Base-by-base conservation (phyloP, 2,113 vertebrate species). In the Sceloporus undulatus region DNA sequence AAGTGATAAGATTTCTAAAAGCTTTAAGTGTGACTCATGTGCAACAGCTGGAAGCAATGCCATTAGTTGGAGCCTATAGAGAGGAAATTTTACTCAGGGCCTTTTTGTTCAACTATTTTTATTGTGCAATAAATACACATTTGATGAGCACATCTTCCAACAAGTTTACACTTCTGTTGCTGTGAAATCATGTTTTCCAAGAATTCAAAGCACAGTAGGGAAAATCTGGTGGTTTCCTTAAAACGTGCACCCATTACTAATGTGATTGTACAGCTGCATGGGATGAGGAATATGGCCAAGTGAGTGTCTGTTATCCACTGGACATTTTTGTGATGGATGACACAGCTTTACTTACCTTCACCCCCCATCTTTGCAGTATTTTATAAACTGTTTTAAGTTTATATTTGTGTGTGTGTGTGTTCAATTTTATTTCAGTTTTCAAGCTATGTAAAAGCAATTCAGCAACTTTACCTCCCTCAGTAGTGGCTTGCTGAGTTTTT, bases 1-100 rank as follows among this genome's bases (percentile, higher is more conserved):
- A 90, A 93, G 68, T 84, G 92, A 82, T 81, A 76, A 59, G 83
- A 83, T 82, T 90, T 71, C 91, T 88, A 78, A 91, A 86, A 42
- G 66, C 48, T 80, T 92, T 86, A 89, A 91, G 68, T 82, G 86
- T 38, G 0, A 0, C 87, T 92, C 89, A 40, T 66, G 42, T 1
- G 70, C 54, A 90, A 42, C 21, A 85, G 68, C 82, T 92, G 85
- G 42, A 93, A 87, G 1, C 71, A 9, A 42, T 83, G n/a, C n/a
- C 6, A 52, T 90, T 90, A 78, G 84, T 87, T 89, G 78, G 25
- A 48, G 29, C 90, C 34, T 62, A 42, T 85, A 85, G 92, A 79
- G 75, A 80, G 0, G 71, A 79, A 42, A 68, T 88, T 83, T 88
- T 18, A 84, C 14, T 68, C 19, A 21, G 42, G 42, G n/a, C 62